Evolutionary conservation across 2,113 vertebrate genomes (phyloP), one percentile per base, ranked within the genome.

Genomic region (Ptychochromis oligacanthus): DNA sequence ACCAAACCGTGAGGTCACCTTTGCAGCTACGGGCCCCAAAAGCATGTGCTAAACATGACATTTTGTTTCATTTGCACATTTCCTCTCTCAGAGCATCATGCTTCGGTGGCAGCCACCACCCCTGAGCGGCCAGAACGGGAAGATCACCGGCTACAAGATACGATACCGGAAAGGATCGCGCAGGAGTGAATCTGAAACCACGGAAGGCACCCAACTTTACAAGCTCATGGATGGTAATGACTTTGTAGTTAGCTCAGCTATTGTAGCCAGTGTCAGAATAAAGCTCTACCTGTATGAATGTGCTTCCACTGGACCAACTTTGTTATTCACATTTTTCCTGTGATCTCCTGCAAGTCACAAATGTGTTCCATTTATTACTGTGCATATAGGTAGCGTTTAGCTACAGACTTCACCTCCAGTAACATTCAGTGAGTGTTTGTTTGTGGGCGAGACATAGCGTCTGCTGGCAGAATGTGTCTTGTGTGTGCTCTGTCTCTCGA

Each of bases 71-170:
- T 55, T 28, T 60, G 77, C 75, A 70, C 52, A 18, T 40, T 49
- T 14, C 14, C 52, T n/a, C 31, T 62, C 65, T 20, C 75, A 99
- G 98, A 97, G 97, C 91, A 96, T 99, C 88, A 91, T 98, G 95
- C 95, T 98, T 11, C 97, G 97, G 84, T 99, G 98, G 98, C 97
- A 99, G 88, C 97, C 97, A 0, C 98, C 98, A 1, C 96, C 97
- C 26, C 88, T 91, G 0, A 96, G 95, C 0, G 93, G 96, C 14
- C 98, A 99, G 28, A 99, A 99, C 0, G 98, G 98, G 1, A 97
- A 97, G 52, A 97, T 99, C 89, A 96, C 93, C 0, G 96, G 97
- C 18, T 99, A 99, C 94, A 99, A 97, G 92, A 97, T 99, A 52
- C 97, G 98, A n/a, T 99, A 99, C 92, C 96, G 97, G 5, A 99